Evolutionary conservation across 1,140 invertebrate genomes (phyloP).

Genomic region (Planococcus citri): DNA sequence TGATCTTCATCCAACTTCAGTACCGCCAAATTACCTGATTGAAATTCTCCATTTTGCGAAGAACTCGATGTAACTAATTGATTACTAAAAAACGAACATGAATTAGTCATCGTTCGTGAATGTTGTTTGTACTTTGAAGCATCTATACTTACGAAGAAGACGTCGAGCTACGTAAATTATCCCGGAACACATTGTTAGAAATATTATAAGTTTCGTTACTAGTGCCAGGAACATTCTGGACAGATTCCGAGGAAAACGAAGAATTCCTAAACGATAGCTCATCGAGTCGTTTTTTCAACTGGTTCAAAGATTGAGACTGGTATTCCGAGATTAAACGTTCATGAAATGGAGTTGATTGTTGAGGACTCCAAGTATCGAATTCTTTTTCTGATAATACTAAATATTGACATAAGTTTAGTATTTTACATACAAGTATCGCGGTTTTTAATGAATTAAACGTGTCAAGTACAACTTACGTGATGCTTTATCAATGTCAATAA

Average conservation of each 20-base stretch:
- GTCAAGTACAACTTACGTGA: not conserved
- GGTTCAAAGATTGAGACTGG: not conserved
- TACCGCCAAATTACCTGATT: not conserved
- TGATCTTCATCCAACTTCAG: not conserved
- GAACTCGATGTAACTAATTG: not conserved
- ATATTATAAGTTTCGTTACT: not conserved
- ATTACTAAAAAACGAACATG: not conserved
- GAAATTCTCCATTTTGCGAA: not conserved
- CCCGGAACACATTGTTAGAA: not conserved
- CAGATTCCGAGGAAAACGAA: not conserved
- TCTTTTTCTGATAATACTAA: constrained; percentile 2
- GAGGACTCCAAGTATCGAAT: not conserved
- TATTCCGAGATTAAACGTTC: not conserved
- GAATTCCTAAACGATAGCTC: not conserved
- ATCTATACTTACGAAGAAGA: not conserved
- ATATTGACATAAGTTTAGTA: not conserved
- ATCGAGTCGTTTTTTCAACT: not conserved
- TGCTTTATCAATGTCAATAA: not conserved
- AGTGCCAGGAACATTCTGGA: not conserved
- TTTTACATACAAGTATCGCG: too few species aligned
- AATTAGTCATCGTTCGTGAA: not conserved
- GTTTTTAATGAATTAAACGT: not conserved
- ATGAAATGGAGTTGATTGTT: not conserved
- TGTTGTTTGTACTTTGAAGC: not conserved
- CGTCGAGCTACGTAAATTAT: not conserved